Evolutionary conservation across 2,888 invertebrate genomes (phyloP).

Genomic region (Cybosia mesomella): DNA sequence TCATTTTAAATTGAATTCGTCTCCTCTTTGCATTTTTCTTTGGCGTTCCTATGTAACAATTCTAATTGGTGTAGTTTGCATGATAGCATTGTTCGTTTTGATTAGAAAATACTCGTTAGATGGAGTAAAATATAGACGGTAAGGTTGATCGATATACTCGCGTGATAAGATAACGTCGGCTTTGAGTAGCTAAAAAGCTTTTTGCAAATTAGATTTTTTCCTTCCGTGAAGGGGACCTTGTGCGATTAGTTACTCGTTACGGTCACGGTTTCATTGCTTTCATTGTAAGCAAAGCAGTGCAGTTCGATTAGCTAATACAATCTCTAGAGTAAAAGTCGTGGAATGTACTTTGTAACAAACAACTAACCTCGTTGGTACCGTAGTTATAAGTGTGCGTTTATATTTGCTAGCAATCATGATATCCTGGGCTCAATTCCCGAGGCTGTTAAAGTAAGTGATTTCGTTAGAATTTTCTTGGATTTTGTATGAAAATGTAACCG

Average conservation of each 20-base stretch:
- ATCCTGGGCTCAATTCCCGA: neutral
- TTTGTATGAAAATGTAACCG: too few species aligned
- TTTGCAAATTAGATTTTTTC: conserved; percentile 75
- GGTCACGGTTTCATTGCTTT: conserved; percentile 42
- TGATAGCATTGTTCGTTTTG: conserved; percentile 76
- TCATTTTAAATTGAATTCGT: conserved; percentile 85
- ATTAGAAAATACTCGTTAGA: conserved; percentile 67
- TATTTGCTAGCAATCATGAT: too few species aligned
- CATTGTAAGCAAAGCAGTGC: conserved; percentile 23
- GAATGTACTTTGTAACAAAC: neutral
- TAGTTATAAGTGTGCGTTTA: too few species aligned
- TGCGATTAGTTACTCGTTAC: conserved; percentile 31
- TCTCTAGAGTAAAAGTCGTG: conserved; percentile 9
- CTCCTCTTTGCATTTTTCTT: conserved; percentile 79
- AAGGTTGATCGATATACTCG: conserved; percentile 72
- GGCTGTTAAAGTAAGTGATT: neutral
- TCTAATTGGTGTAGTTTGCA: conserved; percentile 84
- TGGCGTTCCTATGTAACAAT: conserved; percentile 72
- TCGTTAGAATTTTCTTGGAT: neutral
- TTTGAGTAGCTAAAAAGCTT: conserved; percentile 72
- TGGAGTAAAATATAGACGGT: conserved; percentile 58
- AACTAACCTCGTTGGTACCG: too few species aligned
- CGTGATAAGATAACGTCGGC: conserved; percentile 73
- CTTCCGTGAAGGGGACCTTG: conserved; percentile 47
- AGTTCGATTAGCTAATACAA: conserved; percentile 30